phyloP scores from a whole-genome alignment of 2,888 invertebrate genomes.

The Drosophila ezoana region DNA sequence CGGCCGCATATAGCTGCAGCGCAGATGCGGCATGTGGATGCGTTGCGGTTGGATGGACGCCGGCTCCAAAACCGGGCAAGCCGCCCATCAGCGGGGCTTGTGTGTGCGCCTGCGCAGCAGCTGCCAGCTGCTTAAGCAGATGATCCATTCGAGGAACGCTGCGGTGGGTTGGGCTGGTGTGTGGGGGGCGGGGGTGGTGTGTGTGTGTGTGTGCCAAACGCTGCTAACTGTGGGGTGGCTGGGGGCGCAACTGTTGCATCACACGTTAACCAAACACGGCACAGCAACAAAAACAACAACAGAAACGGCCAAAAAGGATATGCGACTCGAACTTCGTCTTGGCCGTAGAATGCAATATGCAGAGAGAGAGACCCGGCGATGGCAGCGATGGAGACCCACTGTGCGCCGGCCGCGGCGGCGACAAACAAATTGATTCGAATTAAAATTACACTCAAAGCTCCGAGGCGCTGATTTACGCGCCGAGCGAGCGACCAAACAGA shows the following conservation, averaged over 20 bases:
- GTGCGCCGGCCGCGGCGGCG: constrained; percentile 75
- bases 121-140: constrained; percentile 87
- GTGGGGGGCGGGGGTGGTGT: neutral
- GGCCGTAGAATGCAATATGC: constrained; percentile 4
- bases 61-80: constrained; percentile 1
- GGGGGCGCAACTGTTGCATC: constrained; percentile 47
- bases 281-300: constrained; percentile 6
- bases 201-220: neutral
- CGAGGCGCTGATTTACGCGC: constrained; percentile 61
- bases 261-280: constrained; percentile 6
- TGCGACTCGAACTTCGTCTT: constrained; percentile 3
- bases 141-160: constrained; percentile 67
- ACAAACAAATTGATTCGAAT: constrained; percentile 79
- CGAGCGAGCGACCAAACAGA: constrained; percentile 11
- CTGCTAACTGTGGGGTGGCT: constrained; percentile 3
- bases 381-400: constrained; percentile 49
- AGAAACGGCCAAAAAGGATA: constrained; percentile 5
- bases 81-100: constrained; percentile 23
- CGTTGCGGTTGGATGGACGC: neutral
- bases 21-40: constrained; percentile 85
- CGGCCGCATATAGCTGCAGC: constrained; percentile 89
- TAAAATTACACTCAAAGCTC: constrained; percentile 70
- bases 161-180: constrained; percentile 26
- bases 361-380: constrained; percentile 24
- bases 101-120: constrained; percentile 66